Conservation (phyloP, 1,140 invertebrate species). For the Drosophila repletoides region DNA sequence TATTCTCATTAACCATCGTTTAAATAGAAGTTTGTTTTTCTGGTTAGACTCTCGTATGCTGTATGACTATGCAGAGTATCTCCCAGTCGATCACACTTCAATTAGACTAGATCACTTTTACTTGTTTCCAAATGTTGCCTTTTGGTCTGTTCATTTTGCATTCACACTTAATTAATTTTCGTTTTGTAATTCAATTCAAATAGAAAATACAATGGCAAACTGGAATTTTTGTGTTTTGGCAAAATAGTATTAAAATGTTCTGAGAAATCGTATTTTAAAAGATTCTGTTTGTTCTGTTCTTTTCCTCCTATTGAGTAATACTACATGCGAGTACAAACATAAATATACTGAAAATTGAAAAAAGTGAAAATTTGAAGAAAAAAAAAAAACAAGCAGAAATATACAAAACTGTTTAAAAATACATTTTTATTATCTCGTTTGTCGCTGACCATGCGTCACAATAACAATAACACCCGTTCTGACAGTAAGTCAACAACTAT, state of each 20-base stretch:
- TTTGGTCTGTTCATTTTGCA: conserved; percentile 55
- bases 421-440: conserved; percentile 61
- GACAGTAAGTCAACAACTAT: conserved; percentile 37
- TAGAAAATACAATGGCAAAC: conserved; percentile 32
- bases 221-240: conserved; percentile 23
- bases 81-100: no score
- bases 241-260: conserved; percentile 15
- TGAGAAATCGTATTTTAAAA: conserved; percentile 20
- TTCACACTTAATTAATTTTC: conserved; percentile 66
- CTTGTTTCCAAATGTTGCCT: conserved; percentile 5
- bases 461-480: neutral
- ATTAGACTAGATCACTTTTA: no score
- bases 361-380: conserved; percentile 8
- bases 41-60: no score
- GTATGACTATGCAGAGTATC: no score
- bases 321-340: no score
- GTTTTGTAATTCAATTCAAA: conserved; percentile 38
- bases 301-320: conserved; percentile 5
- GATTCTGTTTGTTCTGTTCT: conserved; percentile 2
- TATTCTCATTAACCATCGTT: no score
- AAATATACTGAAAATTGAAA: conserved; percentile 1
- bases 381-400: conserved; percentile 24
- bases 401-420: conserved; percentile 51
- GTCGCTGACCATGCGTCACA: conserved; percentile 36
- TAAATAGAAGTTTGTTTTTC: no score